A percentile compares a stretch with the other conserved stretches of the same genome.
Evolutionary conservation across 2,888 invertebrate species (phyloP).

Genomic region (Eupithecia centaureata): DNA sequence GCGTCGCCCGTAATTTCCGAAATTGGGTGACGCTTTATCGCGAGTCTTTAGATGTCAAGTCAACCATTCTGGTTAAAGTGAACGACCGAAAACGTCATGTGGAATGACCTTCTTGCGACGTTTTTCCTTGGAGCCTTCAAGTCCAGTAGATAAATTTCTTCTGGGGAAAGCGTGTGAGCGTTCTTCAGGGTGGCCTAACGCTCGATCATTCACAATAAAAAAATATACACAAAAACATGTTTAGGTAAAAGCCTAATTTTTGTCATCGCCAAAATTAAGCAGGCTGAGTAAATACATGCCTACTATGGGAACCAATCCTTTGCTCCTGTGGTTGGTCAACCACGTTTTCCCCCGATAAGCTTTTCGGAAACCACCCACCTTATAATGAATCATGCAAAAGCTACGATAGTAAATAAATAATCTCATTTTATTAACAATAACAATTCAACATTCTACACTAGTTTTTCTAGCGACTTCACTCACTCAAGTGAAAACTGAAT

Average conservation of each 20-base stretch:
- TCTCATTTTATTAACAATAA: constrained; percentile 34
- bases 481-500: background rate
- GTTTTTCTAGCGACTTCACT: background rate
- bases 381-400: constrained; percentile 40
- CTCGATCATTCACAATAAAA: no score
- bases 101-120: no score
- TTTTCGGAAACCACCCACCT: constrained; percentile 6
- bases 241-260: background rate
- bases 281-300: no score
- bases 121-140: no score
- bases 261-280: background rate
- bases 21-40: background rate
- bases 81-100: background rate
- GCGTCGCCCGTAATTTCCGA: background rate
- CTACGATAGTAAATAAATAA: constrained; percentile 42
- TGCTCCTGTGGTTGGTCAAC: background rate
- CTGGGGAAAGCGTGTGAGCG: no score
- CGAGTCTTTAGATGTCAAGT: background rate
- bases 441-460: constrained; percentile 15
- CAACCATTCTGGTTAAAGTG: background rate
- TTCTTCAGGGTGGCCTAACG: no score
- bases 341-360: background rate
- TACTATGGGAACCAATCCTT: background rate
- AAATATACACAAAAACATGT: no score
- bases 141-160: no score